Evolutionary conservation across 2,113 vertebrate genomes (phyloP).

Genomic region (Corythornis cristatus): DNA sequence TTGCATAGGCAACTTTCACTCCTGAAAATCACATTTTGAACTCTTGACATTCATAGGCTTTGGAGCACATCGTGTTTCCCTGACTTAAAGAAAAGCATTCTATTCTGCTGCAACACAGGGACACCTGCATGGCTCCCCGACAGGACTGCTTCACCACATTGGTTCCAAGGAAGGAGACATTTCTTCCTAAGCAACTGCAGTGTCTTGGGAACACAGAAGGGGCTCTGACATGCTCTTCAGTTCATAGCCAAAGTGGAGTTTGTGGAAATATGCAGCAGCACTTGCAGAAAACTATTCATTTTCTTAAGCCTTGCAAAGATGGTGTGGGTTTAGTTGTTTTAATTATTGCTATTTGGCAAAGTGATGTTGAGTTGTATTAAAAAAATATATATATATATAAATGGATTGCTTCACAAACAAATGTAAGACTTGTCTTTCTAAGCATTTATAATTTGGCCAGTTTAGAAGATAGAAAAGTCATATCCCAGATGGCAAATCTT

Average conservation of each 20-base stretch:
- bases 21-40: background rate
- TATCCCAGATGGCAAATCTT: conserved; percentile 13
- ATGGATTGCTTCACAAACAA: conserved; percentile 6
- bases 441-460: background rate
- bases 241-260: background rate
- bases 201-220: background rate
- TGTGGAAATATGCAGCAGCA: background rate
- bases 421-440: background rate
- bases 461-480: conserved; percentile 15
- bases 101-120: background rate
- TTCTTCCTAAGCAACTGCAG: background rate
- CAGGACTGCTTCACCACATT: background rate
- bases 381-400: background rate
- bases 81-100: background rate
- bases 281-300: background rate
- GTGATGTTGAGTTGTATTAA: background rate
- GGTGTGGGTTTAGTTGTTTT: background rate
- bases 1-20: background rate
- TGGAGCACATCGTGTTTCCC: background rate
- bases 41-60: background rate
- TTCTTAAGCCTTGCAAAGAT: background rate
- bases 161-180: background rate
- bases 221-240: background rate
- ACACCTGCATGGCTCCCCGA: background rate
- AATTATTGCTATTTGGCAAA: background rate